Evolutionary conservation across 2,888 invertebrate genomes (phyloP), one percentile per base, ranked within the genome.

Genomic region (Callyntrura guangdongensis): DNA sequence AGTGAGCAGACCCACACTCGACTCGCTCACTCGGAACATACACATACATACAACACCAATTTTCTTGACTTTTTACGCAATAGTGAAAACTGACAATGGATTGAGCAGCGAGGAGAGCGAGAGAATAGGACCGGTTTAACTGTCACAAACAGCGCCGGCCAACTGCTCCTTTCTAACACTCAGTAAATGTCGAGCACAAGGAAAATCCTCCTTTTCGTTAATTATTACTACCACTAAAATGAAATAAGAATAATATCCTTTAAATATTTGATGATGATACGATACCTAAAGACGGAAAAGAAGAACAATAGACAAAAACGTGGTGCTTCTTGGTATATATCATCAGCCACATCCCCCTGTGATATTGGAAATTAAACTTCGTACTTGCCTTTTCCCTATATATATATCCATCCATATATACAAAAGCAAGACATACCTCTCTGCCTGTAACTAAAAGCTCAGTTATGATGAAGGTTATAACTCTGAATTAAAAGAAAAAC

Each of bases 91-190:
- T 81, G 67, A 83, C 56, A 83, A 56, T 83, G 67, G 64, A 61
- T 47, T n/a, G 45, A 17, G 27, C 14, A 49, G 14, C 17, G 56
- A 81, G 17, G 53, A 56, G 56, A 36, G 36, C 20, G 27, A 82
- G 82, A 67, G 45, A 56, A 27, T 36, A 86, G 79, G 86, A 90
- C 86, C 82, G 86, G 90, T 90, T 86, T 61, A 90, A 86, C 86
- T 86, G 90, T 90, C 90, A 86, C 79, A 85, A 82, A 82, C 86
- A 90, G 86, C 90, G 90, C 90, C 90, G 86, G 82, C 90, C 90
- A 90, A 90, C 90, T 90, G 90, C 74, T 86, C 74, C 84, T 27
- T 84, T 77, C 72, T 74, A 61, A 74, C 86, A 86, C 86, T 86
- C 49, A 14, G 12, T 81, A 11, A 36, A 81, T 22, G 74, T 17